Conservation (phyloP, 1,140 invertebrate genomes). For the Drosophila tsacasi region DNA sequence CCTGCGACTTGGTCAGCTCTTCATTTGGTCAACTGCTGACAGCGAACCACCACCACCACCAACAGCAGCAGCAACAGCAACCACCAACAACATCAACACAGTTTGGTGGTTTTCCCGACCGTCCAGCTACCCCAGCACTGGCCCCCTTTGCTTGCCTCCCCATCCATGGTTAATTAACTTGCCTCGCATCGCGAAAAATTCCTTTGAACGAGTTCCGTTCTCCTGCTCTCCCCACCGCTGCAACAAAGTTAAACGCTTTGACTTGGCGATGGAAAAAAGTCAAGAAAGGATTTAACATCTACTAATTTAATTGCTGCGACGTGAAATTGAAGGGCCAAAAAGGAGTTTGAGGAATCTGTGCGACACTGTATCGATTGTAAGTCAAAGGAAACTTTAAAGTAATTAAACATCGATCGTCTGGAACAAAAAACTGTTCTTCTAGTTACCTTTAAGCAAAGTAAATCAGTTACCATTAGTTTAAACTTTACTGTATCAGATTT, state of each 20-base stretch:
- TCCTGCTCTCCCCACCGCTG: conserved; percentile 39
- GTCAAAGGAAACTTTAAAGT: conserved; percentile 23
- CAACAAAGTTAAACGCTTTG: conserved; percentile 69
- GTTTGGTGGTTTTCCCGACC: conserved; percentile 62
- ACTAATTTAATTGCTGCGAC: conserved; percentile 76
- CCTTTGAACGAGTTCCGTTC: conserved; percentile 73
- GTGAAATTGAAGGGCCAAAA: conserved; percentile 52
- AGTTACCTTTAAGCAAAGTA: background rate
- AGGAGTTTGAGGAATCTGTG: conserved; percentile 14
- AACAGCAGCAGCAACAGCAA: background rate
- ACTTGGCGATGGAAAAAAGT: conserved; percentile 29
- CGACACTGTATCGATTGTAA: conserved; percentile 20
- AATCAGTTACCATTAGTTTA: too few species aligned
- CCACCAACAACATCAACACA: conserved; percentile 34
- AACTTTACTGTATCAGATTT: background rate
- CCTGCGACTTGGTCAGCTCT: conserved; percentile 68
- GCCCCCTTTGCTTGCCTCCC: conserved; percentile 10
- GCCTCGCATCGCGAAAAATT: conserved; percentile 60
- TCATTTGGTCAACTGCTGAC: conserved; percentile 76
- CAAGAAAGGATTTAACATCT: conserved; percentile 48
- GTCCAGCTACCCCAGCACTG: too few species aligned
- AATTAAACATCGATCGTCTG: conserved; percentile 12
- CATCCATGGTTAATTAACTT: conserved; percentile 73
- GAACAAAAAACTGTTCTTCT: background rate
- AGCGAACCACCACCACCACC: conserved; percentile 33